A percentile compares a stretch with the other conserved stretches of the same genome.
Evolutionary conservation across 2,797 vertebrate genomes (phyloP).

Genomic region (Nannoperca australis): DNA sequence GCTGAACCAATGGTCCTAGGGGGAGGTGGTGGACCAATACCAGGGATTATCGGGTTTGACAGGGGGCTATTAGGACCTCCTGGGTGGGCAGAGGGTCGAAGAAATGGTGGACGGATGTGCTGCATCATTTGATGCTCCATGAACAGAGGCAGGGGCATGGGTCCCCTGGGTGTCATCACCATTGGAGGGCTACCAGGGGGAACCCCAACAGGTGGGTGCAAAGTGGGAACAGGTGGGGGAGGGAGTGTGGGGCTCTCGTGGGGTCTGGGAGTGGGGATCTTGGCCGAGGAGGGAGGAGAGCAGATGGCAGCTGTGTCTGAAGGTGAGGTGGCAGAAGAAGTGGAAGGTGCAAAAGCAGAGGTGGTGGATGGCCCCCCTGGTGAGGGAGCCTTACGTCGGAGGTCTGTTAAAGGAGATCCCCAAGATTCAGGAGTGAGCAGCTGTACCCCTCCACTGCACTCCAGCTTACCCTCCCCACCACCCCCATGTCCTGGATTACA

Average conservation of each 20-base stretch:
- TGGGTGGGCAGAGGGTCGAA: conserved; percentile 91
- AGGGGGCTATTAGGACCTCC: conserved; percentile 95
- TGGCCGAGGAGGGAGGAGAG: conserved; percentile 89
- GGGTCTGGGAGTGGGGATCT: conserved; percentile 95
- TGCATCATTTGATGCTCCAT: conserved; percentile 99
- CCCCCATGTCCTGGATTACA: conserved; percentile 91
- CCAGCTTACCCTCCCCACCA: conserved; percentile 92
- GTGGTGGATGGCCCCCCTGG: conserved; percentile 87
- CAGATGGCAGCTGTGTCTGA: conserved; percentile 91
- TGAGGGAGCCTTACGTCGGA: conserved; percentile 94
- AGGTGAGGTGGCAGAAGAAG: conserved; percentile 91
- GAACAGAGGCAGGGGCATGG: conserved; percentile 96
- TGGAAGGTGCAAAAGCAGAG: conserved; percentile 88
- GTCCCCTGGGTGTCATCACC: conserved; percentile 98
- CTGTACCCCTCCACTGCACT: conserved; percentile 93
- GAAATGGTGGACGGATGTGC: conserved; percentile 94
- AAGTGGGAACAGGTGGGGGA: conserved; percentile 88
- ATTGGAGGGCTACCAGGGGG: conserved; percentile 95
- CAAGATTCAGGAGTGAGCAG: conserved; percentile 99
- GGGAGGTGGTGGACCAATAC: conserved; percentile 93
- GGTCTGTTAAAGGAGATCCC: conserved; percentile 94
- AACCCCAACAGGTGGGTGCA: conserved; percentile 91
- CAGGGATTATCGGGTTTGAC: conserved; percentile 95
- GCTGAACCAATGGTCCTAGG: conserved; percentile 86
- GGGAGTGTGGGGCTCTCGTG: conserved; percentile 93